Base-by-base conservation (phyloP, 2,797 vertebrate species). In the Danio kyathit region DNA sequence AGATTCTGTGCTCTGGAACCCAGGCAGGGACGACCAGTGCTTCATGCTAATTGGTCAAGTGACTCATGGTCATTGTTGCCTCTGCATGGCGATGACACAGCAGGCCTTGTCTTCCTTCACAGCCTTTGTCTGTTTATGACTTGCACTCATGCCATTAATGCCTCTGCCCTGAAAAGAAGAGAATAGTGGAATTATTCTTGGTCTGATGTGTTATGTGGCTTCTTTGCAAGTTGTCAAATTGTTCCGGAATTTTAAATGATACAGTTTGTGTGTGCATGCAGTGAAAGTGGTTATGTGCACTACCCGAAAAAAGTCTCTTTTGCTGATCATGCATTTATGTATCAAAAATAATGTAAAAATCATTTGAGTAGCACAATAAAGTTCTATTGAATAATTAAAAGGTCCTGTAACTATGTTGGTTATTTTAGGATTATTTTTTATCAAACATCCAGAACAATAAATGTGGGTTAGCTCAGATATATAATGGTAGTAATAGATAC, bases 81-180 rank as follows among this genome's bases (percentile, higher is more conserved):
- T 77, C 54, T 57, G 67, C 6, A 14, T 13, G 56, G 44, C 56
- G n/a, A 70, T 77, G 63, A 85, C 81, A 85, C 84, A 81, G 78
- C 78, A 64, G 69, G 78, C 84, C 79, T 85, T 85, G 84, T 85
- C 65, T 85, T 74, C 79, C 10, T 70, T 85, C 61, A 83, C 79
- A 79, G 76, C 40, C 78, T 72, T 76, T 80, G 59, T 72, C 77
- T 80, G 76, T 72, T 76, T 76, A 81, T 84, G 78, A 72, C 51
- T 79, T 80, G 46, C 51, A 19, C 60, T 75, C 46, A 38, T 61
- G 79, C 61, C 54, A 64, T 81, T 71, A 73, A 72, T 61, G 74
- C 13, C 73, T 52, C 71, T 19, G 48, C 40, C 41, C 54, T 59
- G 65, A 83, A 59, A 64, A 56, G 40, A 17, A 51, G 54, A 72